These are phyloP conservation scores for Alligator mississippiensis DNA, from an alignment of 2,113 vertebrate genomes.

Conservation along the genomic window DNA sequence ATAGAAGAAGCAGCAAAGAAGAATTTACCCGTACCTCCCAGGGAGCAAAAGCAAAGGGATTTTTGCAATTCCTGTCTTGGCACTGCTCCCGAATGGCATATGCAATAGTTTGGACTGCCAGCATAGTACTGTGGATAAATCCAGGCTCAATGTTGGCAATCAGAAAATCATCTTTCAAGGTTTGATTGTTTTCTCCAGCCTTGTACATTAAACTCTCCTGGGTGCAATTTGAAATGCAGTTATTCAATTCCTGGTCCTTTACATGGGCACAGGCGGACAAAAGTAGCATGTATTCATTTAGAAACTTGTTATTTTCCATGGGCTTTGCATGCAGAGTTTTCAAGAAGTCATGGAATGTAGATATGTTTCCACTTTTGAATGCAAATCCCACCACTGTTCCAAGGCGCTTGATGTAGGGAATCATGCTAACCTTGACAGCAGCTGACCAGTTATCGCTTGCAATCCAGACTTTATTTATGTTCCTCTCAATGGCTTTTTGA, in stretches of 20 bases:
- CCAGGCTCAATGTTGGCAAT: slow-evolving; percentile 69
- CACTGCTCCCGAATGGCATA: slow-evolving; percentile 82
- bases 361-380: slow-evolving; percentile 82
- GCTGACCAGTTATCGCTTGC: slow-evolving; percentile 91
- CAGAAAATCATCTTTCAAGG: slow-evolving; percentile 75
- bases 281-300: slow-evolving; percentile 77
- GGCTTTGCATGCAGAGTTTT: slow-evolving; percentile 67
- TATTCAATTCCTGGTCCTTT: slow-evolving; percentile 73
- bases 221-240: slow-evolving; percentile 74
- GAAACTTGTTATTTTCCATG: slow-evolving; percentile 73
- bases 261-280: slow-evolving; percentile 61
- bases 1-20: background rate
- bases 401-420: slow-evolving; percentile 78
- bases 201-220: slow-evolving; percentile 29
- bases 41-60: slow-evolving; percentile 77
- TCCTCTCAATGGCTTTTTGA: slow-evolving; percentile 71
- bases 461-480: slow-evolving; percentile 86
- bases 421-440: slow-evolving; percentile 70
- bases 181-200: slow-evolving; percentile 10
- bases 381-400: slow-evolving; percentile 88
- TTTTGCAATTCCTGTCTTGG: slow-evolving; percentile 76
- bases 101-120: slow-evolving; percentile 84
- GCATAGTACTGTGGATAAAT: slow-evolving; percentile 80
- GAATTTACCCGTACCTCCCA: slow-evolving; percentile 84
- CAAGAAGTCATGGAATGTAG: slow-evolving; percentile 82